These are phyloP conservation scores for Misgurnus anguillicaudatus DNA, from an alignment of 2,113 vertebrate genomes.

Conservation along the genomic window DNA sequence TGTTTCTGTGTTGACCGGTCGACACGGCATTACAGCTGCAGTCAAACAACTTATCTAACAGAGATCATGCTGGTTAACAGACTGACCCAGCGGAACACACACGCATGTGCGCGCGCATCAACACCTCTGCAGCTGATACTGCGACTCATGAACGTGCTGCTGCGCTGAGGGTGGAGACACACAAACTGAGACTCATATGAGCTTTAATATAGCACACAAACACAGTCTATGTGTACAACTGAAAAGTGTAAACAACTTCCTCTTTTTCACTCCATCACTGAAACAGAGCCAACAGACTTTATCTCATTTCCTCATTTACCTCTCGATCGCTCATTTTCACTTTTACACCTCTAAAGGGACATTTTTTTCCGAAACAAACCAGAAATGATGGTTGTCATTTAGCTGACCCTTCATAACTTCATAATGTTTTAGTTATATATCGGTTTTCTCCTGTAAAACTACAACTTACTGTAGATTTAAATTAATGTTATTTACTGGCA, in stretches of 20 bases:
- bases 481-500: no score
- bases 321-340: background rate
- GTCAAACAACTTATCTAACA: background rate
- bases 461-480: no score
- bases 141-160: conserved; percentile 64
- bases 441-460: background rate
- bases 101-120: background rate
- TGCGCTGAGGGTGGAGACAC: conserved; percentile 39
- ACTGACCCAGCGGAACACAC: background rate
- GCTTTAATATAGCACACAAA: background rate
- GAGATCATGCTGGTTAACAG: background rate
- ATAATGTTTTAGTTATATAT: no score
- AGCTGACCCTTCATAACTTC: no score
- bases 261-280: no score
- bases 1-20: conserved; percentile 25
- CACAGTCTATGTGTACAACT: background rate
- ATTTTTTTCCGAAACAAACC: no score
- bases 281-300: background rate
- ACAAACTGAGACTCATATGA: background rate
- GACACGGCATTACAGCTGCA: conserved; percentile 16
- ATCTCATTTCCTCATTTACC: conserved; percentile 18
- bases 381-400: no score
- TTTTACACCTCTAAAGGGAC: background rate
- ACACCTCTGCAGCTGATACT: conserved; percentile 51
- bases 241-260: background rate